A percentile compares a stretch with the other conserved stretches of the same genome.
These are phyloP conservation scores for Drosophila kanekoi DNA, from an alignment of 2,888 invertebrate genomes.

Conservation along the genomic window DNA sequence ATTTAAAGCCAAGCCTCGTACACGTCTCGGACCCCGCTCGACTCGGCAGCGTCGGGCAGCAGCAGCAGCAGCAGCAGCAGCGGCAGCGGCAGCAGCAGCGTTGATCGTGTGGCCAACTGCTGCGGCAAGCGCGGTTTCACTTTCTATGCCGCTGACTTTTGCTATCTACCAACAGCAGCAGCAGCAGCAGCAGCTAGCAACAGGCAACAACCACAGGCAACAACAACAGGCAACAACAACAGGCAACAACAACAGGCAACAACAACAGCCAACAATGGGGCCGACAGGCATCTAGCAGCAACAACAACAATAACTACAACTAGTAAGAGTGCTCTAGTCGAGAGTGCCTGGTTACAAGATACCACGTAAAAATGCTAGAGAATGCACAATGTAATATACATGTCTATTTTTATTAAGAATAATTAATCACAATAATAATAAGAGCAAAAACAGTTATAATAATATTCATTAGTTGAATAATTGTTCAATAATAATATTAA, in stretches of 20 bases:
- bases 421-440: too few species aligned
- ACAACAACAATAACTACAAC: constrained; percentile 17
- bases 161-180: constrained; percentile 66
- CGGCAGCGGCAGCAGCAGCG: constrained; percentile 15
- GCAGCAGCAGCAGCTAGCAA: constrained; percentile 31
- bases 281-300: constrained; percentile 24
- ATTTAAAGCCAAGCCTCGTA: constrained; percentile 66
- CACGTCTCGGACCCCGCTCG: constrained; percentile 17
- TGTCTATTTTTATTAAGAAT: not conserved
- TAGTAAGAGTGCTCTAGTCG: constrained; percentile 26
- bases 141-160: constrained; percentile 77
- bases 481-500: too few species aligned
- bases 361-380: not conserved
- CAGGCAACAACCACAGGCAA: constrained; percentile 35
- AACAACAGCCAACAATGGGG: constrained; percentile 30
- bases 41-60: constrained; percentile 37
- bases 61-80: constrained; percentile 14
- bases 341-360: not conserved
- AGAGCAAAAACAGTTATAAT: too few species aligned
- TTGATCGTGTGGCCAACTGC: constrained; percentile 71
- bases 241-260: constrained; percentile 16
- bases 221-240: constrained; percentile 28
- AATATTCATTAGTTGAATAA: too few species aligned
- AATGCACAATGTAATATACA: not conserved
- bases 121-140: constrained; percentile 70